Evolutionary conservation across 2,888 invertebrate species (phyloP), one percentile per base, ranked within the genome.

Genomic region (Acleris holmiana): DNA sequence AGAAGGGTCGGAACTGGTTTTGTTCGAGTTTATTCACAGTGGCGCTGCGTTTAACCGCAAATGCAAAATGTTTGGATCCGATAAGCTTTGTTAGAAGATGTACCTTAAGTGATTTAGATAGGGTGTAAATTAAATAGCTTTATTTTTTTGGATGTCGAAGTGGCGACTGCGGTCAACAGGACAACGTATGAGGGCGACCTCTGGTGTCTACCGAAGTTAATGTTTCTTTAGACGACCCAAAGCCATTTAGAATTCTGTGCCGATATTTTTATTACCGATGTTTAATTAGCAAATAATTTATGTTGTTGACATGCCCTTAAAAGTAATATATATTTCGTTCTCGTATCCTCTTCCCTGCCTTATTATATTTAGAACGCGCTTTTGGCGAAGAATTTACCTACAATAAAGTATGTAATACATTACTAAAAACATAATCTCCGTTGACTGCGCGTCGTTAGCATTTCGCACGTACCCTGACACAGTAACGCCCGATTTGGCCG

Each of bases 391-490:
- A 29, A 50, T 17, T 17, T 8, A 29, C n/a, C 5, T 23, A 23
- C 10, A n/a, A 25, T 10, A 0, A 2, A 6, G n/a, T 17, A 50
- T n/a, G n/a, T 15, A 23, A 49, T 2, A 17, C 4, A 7, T 6
- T 53, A 40, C 7, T 35, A n/a, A 50, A 23, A 35, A 35, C 29
- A 13, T 50, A 17, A 25, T 17, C 44, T 13, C 17, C 1, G 13
- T 18, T 5, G 18, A 1, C 6, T 8, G 15, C 5, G 29, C 18
- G 17, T 17, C 10, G 13, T 47, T n/a, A 23, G 29, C 60, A 65
- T 65, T 60, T 60, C 55, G 41, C 44, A 21, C 21, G 10, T 54
- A 60, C 59, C 65, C 6, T 65, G 65, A 65, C 65, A 65, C 49
- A 50, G 44, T 65, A 49, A 65, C 21, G 35, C n/a, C 65, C 46